Evolutionary conservation across 2,113 vertebrate genomes (phyloP).

Genomic region (Corythornis madagascariensis): DNA sequence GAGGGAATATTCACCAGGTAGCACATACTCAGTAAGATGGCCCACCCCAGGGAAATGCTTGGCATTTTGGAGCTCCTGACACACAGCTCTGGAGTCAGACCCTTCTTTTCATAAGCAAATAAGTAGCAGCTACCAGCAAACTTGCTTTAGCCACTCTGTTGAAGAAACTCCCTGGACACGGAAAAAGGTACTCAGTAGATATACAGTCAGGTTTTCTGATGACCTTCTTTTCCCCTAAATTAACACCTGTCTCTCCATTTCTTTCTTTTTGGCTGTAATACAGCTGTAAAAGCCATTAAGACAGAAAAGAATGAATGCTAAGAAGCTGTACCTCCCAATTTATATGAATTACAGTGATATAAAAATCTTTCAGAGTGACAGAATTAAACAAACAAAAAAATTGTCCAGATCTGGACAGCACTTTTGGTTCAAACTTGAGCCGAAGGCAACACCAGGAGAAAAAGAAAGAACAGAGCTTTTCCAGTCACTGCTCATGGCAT

Average conservation of each 20-base stretch:
- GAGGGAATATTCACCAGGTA: background rate
- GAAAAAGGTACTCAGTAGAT: background rate
- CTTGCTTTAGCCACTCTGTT: background rate
- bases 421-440: background rate
- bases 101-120: background rate
- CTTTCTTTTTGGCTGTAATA: background rate
- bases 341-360: background rate
- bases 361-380: background rate
- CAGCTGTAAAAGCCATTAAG: background rate
- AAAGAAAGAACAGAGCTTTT: background rate
- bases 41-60: background rate
- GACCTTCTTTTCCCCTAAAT: background rate
- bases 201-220: background rate
- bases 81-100: accelerated
- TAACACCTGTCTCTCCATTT: background rate
- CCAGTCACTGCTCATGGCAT: accelerated
- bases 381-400: background rate
- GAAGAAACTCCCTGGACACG: background rate
- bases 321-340: background rate
- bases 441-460: background rate
- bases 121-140: background rate
- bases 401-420: background rate
- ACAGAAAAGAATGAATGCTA: background rate
- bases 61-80: background rate
- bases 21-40: accelerated